Conservation (phyloP, 1,140 invertebrate genomes). For the Brachionus rubens region DNA sequence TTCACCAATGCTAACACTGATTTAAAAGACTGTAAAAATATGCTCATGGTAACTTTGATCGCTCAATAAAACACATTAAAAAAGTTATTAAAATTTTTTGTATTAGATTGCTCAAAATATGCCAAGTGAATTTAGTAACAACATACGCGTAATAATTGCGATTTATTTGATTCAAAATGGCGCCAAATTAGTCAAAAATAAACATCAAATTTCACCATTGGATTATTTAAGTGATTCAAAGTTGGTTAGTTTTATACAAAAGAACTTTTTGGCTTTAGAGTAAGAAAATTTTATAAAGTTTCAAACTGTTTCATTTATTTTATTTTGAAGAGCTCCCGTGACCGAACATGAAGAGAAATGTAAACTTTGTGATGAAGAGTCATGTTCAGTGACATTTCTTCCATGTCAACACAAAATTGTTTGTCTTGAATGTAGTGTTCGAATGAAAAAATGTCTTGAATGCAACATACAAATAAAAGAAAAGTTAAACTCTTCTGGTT, state of each 20-base stretch:
- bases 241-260: conserved; percentile 4
- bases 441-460: conserved; percentile 76
- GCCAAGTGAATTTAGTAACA: conserved; percentile 16
- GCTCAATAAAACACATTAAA: no score
- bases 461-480: conserved; percentile 66
- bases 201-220: conserved; percentile 33
- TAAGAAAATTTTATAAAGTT: background rate
- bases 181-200: conserved; percentile 43
- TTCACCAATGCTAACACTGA: conserved; percentile 48
- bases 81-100: background rate
- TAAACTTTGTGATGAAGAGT: conserved; percentile 69
- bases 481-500: background rate
- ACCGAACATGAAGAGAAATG: conserved; percentile 61
- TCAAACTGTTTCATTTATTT: background rate
- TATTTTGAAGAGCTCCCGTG: background rate
- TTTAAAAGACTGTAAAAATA: conserved; percentile 15
- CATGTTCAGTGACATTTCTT: conserved; percentile 67
- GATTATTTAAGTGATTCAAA: conserved; percentile 38
- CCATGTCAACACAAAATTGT: conserved; percentile 74
- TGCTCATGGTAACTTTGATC: conserved; percentile 20
- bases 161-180: conserved; percentile 45
- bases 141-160: conserved; percentile 27
- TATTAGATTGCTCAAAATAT: conserved; percentile 42
- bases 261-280: conserved; percentile 34
- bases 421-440: conserved; percentile 72